Base-by-base conservation (phyloP, 2,888 invertebrate species). In the Gonocerus acuteangulatus region DNA sequence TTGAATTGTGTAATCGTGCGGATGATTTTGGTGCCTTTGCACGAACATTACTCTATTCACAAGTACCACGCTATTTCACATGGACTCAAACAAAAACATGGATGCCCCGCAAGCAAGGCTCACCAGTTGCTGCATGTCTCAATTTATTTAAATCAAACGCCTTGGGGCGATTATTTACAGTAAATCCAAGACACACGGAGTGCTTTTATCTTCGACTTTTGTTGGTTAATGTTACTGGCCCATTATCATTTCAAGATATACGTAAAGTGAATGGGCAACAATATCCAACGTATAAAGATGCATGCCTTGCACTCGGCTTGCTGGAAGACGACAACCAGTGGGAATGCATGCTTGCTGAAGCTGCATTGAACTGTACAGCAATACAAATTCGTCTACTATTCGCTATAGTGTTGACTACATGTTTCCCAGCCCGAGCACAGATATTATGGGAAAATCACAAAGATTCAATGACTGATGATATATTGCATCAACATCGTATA, bases 361-460 rank as follows among this genome's bases (percentile, higher is more conserved):
- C 32, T 6, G 6, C 32, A 32, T 11, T 32, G 7, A 9, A 6
- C 7, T 32, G 32, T 32, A 6, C 6, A 68, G 62, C 65, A 63
- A 67, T 16, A 66, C 68, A 70, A 67, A 69, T 71, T 67, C 68
- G 68, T 63, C 62, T 58, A 61, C 64, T 71, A 63, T 71, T 72
- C 59, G 69, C 70, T 61, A 69, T 70, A 62, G 67, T 71, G 44
- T 66, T 70, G 65, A 69, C 69, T 62, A 69, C 69, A 68, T 70
- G 69, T 69, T 69, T 67, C 54, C 68, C 32, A 32, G 6, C 32
- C 11, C 6, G 11, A 9, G 7, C 32, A 32, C 32, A 11, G 11
- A 11, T 9, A 32, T 11, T 32, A 11, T 32, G 32, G 32, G 32
- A 11, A 32, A 32, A 6, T 6, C 32, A 32, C 32, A 6, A 32